These are phyloP conservation scores for Drosophila ustulata DNA, from an alignment of 2,888 invertebrate species.

Conservation along the genomic window DNA sequence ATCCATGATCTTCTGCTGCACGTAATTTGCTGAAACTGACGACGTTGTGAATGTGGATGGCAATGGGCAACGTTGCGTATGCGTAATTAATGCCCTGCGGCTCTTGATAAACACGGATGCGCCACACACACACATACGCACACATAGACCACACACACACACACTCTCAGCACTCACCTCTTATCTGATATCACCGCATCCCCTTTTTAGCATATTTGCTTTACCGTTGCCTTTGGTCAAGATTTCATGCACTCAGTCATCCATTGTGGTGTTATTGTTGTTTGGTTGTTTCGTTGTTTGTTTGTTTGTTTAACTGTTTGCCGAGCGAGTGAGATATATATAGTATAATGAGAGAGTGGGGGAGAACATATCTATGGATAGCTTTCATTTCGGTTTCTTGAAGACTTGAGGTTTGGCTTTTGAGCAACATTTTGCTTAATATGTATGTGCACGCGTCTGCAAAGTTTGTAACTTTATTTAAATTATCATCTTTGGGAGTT, in stretches of 20 bases:
- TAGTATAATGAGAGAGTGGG: conserved; percentile 1
- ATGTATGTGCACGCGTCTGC: conserved; percentile 36
- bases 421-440: conserved; percentile 35
- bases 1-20: no score
- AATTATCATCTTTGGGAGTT: conserved; percentile 49
- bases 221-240: conserved; percentile 55
- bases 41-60: conserved; percentile 27
- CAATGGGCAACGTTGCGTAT: conserved; percentile 65
- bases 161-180: not conserved
- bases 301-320: conserved; percentile 42
- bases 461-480: conserved; percentile 71
- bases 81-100: conserved; percentile 74
- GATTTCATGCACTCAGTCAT: conserved; percentile 60
- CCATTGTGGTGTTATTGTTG: conserved; percentile 57
- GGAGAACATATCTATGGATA: conserved; percentile 32
- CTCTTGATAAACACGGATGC: conserved; percentile 64
- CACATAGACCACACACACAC: not conserved
- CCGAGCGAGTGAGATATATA: conserved; percentile 22
- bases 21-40: conserved; percentile 12
- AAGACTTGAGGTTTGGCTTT: conserved; percentile 19
- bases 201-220: conserved; percentile 36
- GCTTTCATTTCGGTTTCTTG: conserved; percentile 23
- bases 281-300: conserved; percentile 30
- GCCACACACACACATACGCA: not conserved
- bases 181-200: conserved; percentile 6